Evolutionary conservation across 2,888 invertebrate genomes (phyloP).

Genomic region (Drosophila mercatorum): DNA sequence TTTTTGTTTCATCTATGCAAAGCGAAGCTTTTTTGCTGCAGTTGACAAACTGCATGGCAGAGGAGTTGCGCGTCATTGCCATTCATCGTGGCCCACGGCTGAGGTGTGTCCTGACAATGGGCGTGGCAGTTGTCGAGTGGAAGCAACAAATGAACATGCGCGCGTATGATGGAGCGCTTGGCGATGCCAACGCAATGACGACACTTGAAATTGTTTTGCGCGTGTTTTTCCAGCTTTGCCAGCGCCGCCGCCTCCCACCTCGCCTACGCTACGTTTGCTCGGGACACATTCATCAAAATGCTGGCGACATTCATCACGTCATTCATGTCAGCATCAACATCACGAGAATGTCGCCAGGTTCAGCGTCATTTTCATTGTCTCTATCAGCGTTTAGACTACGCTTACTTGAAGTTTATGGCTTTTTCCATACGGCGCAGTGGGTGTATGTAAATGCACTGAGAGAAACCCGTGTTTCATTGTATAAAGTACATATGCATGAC

Average conservation of each 20-base stretch:
- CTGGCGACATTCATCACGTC: slow-evolving; percentile 77
- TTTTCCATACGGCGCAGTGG: not conserved
- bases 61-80: slow-evolving; percentile 40
- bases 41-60: slow-evolving; percentile 71
- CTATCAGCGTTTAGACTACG: slow-evolving; percentile 69
- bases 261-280: slow-evolving; percentile 6
- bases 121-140: slow-evolving; percentile 14
- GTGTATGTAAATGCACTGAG: not conserved
- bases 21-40: slow-evolving; percentile 25
- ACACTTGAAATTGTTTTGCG: slow-evolving; percentile 74
- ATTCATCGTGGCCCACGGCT: slow-evolving; percentile 34
- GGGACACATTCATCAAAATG: slow-evolving; percentile 71
- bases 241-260: not conserved
- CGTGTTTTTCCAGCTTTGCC: slow-evolving; percentile 1
- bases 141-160: slow-evolving; percentile 72
- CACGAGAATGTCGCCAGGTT: slow-evolving; percentile 24
- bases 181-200: slow-evolving; percentile 52
- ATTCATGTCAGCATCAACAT: slow-evolving; percentile 64
- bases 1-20: slow-evolving; percentile 23
- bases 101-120: slow-evolving; percentile 21
- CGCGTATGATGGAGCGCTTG: slow-evolving; percentile 62
- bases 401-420: slow-evolving; percentile 48
- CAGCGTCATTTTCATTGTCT: slow-evolving; percentile 23
- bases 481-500: not conserved
- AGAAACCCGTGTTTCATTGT: not conserved